Base-by-base conservation (phyloP, 2,888 invertebrate species). In the Drosophila eohydei region DNA sequence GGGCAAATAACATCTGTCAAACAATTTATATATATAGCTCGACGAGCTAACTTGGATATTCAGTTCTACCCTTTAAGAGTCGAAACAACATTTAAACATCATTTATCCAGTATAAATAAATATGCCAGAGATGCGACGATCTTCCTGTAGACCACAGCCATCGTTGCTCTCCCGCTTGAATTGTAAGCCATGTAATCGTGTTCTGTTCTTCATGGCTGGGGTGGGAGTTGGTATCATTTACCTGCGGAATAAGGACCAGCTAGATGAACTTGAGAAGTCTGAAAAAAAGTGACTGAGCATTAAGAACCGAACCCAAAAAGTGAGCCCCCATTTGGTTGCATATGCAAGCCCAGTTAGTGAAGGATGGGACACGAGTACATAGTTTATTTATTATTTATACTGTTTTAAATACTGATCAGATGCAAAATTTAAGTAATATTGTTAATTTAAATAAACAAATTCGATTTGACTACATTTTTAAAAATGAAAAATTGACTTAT, bases 131-230 rank as follows among this genome's bases (percentile, higher is more conserved):
- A 70, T 65, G 61, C 72, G 52, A 2, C 52, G 77, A 48, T 12
- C 9, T 12, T 9, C 48, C 1, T 83, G 77, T 36, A 69, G 65
- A 28, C 71, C 74, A 26, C 63, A 52, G 36, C 78, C 81, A 3
- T 76, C 83, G 8, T 11, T 83, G 6, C 26, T 83, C 9, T 59
- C 78, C 28, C 67, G 81, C 9, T 54, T 84, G n/a, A 84, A 84
- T 51, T 85, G 84, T 56, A 38, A 36, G 26, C 76, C 60, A 9
- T 85, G 84, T 71, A 81, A 82, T 60, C 80, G 74, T 4, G 61
- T 78, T 28, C 6, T 85, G 9, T 83, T 85, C 62, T 85, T 85
- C 30, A 11, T 71, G 43, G 3, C 70, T 28, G 84, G 85, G n/a
- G 71, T 83, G n/a, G 71, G 70, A 40, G 6, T 74, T 6, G 84